phyloP scores from a whole-genome alignment of 2,113 vertebrate genomes.

The Nestor notabilis region DNA sequence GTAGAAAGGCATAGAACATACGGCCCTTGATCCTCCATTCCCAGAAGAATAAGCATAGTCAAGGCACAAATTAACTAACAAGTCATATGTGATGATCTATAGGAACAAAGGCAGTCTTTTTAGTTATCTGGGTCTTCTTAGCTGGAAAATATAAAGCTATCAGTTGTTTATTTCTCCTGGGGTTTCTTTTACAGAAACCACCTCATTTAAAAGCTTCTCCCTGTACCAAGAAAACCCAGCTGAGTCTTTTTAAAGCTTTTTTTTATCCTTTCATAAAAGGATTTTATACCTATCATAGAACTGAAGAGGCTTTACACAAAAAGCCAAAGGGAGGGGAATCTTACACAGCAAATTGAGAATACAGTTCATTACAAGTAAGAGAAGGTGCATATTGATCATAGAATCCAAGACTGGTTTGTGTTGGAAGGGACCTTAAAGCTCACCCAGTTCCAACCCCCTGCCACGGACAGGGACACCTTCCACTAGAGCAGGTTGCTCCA shows the following conservation, averaged over 20 bases:
- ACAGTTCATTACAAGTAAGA: neutral
- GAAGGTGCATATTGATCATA: neutral
- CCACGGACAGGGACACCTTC: neutral
- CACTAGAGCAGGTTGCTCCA: neutral
- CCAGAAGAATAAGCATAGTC: neutral
- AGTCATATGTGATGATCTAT: neutral
- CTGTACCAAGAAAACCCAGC: neutral
- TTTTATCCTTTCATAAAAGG: neutral
- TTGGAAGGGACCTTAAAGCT: neutral
- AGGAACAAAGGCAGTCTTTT: neutral
- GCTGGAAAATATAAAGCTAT: neutral
- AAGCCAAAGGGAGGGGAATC: fast-evolving
- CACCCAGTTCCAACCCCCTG: neutral
- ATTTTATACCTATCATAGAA: neutral
- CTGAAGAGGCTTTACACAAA: neutral
- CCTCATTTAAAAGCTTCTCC: neutral
- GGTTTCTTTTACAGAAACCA: neutral
- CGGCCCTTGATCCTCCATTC: neutral
- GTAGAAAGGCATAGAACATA: neutral
- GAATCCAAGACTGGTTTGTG: neutral
- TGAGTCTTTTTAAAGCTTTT: neutral
- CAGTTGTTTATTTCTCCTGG: neutral
- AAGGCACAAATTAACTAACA: neutral
- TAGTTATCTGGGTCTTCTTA: neutral
- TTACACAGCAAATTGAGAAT: neutral